Evolutionary conservation across 2,797 vertebrate species (phyloP).

Genomic region (Manis pentadactyla): DNA sequence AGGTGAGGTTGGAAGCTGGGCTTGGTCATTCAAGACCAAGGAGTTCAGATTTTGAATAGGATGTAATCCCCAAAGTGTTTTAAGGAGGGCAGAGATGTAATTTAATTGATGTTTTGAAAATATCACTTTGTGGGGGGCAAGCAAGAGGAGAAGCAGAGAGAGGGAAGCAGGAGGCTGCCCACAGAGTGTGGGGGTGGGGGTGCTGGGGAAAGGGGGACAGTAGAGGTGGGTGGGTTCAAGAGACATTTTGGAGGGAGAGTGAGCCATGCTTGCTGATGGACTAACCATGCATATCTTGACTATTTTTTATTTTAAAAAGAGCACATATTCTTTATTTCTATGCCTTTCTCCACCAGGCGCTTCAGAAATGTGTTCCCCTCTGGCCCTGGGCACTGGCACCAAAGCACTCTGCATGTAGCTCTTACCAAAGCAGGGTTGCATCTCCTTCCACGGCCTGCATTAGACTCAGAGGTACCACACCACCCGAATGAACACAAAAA

Average conservation of each 20-base stretch:
- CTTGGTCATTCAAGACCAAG: not conserved
- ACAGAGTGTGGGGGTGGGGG: no score
- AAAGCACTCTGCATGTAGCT: not conserved
- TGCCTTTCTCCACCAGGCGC: not conserved
- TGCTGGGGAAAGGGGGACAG: accelerated
- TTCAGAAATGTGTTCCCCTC: not conserved
- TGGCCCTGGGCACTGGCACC: not conserved
- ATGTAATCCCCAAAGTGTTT: not conserved
- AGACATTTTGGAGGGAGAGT: not conserved
- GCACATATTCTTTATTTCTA: not conserved
- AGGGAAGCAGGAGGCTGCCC: not conserved
- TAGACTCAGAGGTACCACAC: not conserved
- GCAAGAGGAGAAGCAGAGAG: not conserved
- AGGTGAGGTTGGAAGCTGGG: not conserved
- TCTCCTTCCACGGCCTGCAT: no score
- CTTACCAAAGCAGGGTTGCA: not conserved
- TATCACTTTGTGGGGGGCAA: not conserved
- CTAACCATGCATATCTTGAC: not conserved
- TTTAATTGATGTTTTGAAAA: slow-evolving; percentile 51
- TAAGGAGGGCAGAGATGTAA: not conserved
- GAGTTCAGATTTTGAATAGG: not conserved
- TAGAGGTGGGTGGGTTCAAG: not conserved
- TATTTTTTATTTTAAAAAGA: not conserved
- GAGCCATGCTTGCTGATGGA: not conserved
- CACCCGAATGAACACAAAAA: no score